Evolutionary conservation across 2,113 vertebrate species (phyloP).

Genomic region (Caretta caretta): DNA sequence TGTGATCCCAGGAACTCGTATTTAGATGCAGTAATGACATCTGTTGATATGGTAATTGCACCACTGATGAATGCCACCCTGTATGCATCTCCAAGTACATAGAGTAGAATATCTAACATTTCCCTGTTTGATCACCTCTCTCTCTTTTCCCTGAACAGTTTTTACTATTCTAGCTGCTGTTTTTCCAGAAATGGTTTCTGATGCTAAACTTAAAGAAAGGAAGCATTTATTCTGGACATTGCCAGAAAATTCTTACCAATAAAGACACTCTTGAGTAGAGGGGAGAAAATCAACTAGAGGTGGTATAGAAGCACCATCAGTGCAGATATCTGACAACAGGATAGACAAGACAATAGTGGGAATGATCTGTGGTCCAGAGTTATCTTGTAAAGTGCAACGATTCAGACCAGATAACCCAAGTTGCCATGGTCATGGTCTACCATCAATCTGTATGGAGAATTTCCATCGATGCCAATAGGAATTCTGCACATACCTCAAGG

Average conservation of each 20-base stretch:
- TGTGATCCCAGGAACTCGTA: background rate
- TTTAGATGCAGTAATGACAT: background rate
- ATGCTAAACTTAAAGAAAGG: background rate
- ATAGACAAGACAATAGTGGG: background rate
- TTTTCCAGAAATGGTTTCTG: background rate
- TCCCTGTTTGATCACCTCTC: background rate
- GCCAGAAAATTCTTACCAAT: background rate
- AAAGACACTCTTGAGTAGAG: background rate
- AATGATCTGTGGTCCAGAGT: background rate
- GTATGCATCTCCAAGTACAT: background rate
- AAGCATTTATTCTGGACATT: background rate
- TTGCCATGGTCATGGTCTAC: background rate
- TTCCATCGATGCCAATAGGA: background rate
- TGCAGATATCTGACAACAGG: conserved; percentile 25
- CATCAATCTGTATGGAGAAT: background rate
- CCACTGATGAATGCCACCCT: background rate
- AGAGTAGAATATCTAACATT: background rate
- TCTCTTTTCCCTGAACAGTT: background rate
- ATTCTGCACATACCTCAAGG: background rate
- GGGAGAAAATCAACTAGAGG: background rate
- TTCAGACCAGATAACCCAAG: background rate
- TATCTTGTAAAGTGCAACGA: conserved; percentile 41
- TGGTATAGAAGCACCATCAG: conserved; percentile 1
- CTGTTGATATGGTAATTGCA: background rate
- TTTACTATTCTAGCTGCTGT: conserved; percentile 1